Percentiles rank a stretch among this genome's conserved stretches.
Conservation (phyloP, 2,888 invertebrate species). For the Malthinus flaveolus region DNA sequence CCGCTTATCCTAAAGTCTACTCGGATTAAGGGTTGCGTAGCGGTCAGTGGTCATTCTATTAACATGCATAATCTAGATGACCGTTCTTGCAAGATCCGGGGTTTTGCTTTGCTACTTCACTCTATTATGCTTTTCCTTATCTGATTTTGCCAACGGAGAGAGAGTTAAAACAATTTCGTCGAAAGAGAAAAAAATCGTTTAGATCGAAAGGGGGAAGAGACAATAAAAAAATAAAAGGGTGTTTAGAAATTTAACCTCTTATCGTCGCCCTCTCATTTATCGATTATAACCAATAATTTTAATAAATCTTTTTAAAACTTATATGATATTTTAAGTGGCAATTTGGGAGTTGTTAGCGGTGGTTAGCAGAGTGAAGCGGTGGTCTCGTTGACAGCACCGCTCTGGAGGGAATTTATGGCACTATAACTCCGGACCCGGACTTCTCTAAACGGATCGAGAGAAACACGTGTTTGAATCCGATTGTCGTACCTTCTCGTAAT, state of each 20-base stretch:
- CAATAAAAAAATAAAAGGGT: too few relatives aligned
- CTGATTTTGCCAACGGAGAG: conserved; percentile 20
- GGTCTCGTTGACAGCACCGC: conserved; percentile 38
- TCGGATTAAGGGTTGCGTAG: conserved; percentile 42
- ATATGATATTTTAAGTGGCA: conserved; percentile 48
- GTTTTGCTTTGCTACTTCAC: conserved; percentile 39
- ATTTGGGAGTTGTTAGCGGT: conserved; percentile 54
- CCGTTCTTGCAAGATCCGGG: conserved; percentile 49
- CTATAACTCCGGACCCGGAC: conserved; percentile 50
- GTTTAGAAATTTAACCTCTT: too few relatives aligned
- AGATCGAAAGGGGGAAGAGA: background rate
- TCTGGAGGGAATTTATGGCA: conserved; percentile 44
- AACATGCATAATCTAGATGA: conserved; percentile 57
- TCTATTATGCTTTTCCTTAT: conserved; percentile 34
- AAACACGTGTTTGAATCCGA: conserved; percentile 27
- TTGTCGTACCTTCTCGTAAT: conserved; percentile 11
- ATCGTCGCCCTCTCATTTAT: too few relatives aligned
- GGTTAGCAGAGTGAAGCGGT: conserved; percentile 52
- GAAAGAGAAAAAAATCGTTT: conserved; percentile 12
- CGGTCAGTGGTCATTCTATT: conserved; percentile 56
- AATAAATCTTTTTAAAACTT: background rate
- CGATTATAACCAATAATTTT: too few relatives aligned
- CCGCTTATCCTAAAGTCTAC: conserved; percentile 44
- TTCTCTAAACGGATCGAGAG: conserved; percentile 40
- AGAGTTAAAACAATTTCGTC: conserved; percentile 22